Percentiles rank a stretch among this genome's conserved stretches.
phyloP scores from a whole-genome alignment of 1,140 invertebrate genomes.

The Procambarus virginalis region DNA sequence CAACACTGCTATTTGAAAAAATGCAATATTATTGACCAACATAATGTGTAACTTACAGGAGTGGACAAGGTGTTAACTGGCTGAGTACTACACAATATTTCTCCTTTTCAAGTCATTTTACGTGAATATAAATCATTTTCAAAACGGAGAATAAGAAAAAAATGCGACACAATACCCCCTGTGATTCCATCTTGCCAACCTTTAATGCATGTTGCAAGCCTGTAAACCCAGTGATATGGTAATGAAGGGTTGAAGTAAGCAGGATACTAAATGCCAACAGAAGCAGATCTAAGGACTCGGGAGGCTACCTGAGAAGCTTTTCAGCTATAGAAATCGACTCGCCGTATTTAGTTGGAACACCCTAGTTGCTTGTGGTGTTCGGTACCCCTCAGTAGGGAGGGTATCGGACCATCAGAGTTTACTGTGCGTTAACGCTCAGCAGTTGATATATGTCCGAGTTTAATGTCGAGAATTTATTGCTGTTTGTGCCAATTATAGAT shows the following conservation, averaged over 20 bases:
- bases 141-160: neutral
- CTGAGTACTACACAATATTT: neutral
- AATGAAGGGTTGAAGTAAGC: neutral
- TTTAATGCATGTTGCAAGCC: neutral
- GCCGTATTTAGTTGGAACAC: neutral
- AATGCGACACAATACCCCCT: neutral
- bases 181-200: neutral
- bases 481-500: conserved; percentile 1
- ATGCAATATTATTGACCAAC: too few species aligned
- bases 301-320: neutral
- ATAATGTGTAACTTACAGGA: too few species aligned
- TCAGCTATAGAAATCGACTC: neutral
- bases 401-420: neutral
- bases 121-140: neutral
- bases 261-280: neutral
- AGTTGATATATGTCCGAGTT: conserved; percentile 2
- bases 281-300: neutral
- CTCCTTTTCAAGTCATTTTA: neutral
- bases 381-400: neutral
- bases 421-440: neutral
- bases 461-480: conserved; percentile 16
- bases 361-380: neutral
- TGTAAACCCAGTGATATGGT: conserved; percentile 4
- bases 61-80: neutral
- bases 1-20: too few species aligned